Base-by-base conservation (phyloP, 2,797 vertebrate species). In the Clamator glandarius region DNA sequence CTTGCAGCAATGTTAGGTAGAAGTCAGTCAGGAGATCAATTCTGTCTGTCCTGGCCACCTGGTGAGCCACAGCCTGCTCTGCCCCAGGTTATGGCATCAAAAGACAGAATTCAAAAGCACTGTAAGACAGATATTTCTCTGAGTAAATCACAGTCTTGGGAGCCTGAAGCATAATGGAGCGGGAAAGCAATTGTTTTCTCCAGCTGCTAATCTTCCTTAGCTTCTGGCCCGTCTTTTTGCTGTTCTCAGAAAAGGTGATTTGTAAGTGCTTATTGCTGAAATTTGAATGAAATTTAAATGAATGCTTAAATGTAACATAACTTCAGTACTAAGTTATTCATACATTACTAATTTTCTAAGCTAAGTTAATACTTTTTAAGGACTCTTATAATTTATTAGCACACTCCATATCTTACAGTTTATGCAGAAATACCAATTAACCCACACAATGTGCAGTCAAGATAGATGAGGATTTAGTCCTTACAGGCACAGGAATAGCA, bases 391-490 rank as follows among this genome's bases (percentile, higher is more conserved):
- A 83, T 87, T 92, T 83, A 87, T 79, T 91, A 75, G 25, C 21
- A 24, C 33, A 78, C 31, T 90, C 90, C 55, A 18, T 76, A 70
- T 90, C 52, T 52, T 73, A 66, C 6, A 52, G 63, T 83, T 89
- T 73, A 59, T 70, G 15, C 46, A 73, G 77, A 94, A 96, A 94
- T 78, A 39, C 46, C 92, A 89, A 89, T 89, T 96, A 92, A 81
- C 51, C 23, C 44, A 81, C 39, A 66, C 44, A 80, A 68, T 31
- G 20, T 85, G 57, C 61, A 77, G 81, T 74, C 89, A 92, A 84
- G 52, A 85, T 68, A 87, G 66, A 80, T 63, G 64, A 87, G 64
- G 54, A 92, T 95, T 91, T 94, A 95, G 58, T 58, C 57, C 44
- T 33, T 90, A 18, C 36, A 90, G 63, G 48, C 31, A 79, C 5